Conservation (phyloP, 2,888 invertebrate genomes). For the Hedya salicella region DNA sequence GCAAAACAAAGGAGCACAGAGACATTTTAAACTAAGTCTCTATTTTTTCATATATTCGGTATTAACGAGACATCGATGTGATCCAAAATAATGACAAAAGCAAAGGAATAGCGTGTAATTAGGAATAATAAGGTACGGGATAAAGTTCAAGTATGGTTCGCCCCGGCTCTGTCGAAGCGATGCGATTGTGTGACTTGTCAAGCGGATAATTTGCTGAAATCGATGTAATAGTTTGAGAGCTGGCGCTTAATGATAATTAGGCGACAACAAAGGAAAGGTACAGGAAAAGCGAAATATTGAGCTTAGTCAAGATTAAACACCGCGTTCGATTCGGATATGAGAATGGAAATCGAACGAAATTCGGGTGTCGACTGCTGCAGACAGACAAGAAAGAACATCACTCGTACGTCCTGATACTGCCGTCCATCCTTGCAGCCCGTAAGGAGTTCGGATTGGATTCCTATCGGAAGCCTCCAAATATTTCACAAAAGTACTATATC, state of each 20-base stretch:
- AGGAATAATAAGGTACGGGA: constrained; percentile 72
- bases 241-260: background rate
- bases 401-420: too few relatives aligned
- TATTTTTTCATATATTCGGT: constrained; percentile 53
- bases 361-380: too few relatives aligned
- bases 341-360: too few relatives aligned
- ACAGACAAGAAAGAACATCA: too few relatives aligned
- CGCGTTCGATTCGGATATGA: too few relatives aligned
- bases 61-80: constrained; percentile 56
- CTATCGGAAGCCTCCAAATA: too few relatives aligned
- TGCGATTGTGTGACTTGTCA: constrained; percentile 2
- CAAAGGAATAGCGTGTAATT: constrained; percentile 68
- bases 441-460: too few relatives aligned
- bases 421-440: too few relatives aligned
- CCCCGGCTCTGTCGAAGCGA: background rate
- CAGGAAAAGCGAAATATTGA: background rate
- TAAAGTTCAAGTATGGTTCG: constrained; percentile 2
- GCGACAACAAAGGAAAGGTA: background rate
- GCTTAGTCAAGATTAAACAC: too few relatives aligned
- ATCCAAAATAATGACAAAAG: constrained; percentile 64
- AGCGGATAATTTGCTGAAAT: background rate
- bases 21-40: constrained; percentile 54
- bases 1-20: constrained; percentile 52
- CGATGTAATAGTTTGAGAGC: background rate
- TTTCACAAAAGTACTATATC: too few relatives aligned